Evolutionary conservation across 2,888 invertebrate genomes (phyloP).

Genomic region (Tethea ocularis): DNA sequence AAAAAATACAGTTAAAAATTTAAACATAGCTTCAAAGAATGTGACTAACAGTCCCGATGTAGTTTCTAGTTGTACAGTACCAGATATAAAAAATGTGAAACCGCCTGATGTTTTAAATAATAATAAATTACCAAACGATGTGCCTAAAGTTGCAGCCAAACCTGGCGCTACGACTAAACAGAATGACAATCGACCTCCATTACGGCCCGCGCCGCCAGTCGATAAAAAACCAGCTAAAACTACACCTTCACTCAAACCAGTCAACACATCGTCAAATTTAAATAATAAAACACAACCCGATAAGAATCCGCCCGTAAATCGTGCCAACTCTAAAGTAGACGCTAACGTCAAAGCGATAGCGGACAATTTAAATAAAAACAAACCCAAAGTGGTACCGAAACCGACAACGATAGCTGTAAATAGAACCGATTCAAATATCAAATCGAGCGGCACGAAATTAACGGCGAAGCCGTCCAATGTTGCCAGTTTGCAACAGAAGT

Average conservation of each 20-base stretch:
- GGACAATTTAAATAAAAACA: conserved; percentile 77
- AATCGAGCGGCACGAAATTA: conserved; percentile 72
- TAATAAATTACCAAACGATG: conserved; percentile 71
- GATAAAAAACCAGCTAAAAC: conserved; percentile 70
- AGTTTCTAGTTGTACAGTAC: conserved; percentile 87
- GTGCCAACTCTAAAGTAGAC: conserved; percentile 68
- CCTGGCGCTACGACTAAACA: conserved; percentile 69
- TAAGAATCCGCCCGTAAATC: conserved; percentile 58
- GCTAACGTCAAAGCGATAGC: conserved; percentile 72
- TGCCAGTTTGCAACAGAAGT: conserved; percentile 91
- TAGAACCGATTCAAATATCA: conserved; percentile 60
- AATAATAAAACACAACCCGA: conserved; percentile 57
- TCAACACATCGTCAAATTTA: conserved; percentile 40
- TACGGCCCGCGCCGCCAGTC: conserved; percentile 63
- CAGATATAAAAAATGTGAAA: conserved; percentile 77
- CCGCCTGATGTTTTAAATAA: conserved; percentile 86
- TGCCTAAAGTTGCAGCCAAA: conserved; percentile 76
- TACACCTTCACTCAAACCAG: conserved; percentile 58
- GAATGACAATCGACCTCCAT: conserved; percentile 68
- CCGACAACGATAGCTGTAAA: conserved; percentile 55
- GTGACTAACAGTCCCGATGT: conserved; percentile 87
- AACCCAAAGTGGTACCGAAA: conserved; percentile 77
- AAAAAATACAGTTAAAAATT: conserved; percentile 60
- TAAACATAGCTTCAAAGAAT: conserved; percentile 52
- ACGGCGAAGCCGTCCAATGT: conserved; percentile 87